These are phyloP conservation scores for Bubo bubo DNA, from an alignment of 2,113 vertebrate genomes.

Conservation along the genomic window DNA sequence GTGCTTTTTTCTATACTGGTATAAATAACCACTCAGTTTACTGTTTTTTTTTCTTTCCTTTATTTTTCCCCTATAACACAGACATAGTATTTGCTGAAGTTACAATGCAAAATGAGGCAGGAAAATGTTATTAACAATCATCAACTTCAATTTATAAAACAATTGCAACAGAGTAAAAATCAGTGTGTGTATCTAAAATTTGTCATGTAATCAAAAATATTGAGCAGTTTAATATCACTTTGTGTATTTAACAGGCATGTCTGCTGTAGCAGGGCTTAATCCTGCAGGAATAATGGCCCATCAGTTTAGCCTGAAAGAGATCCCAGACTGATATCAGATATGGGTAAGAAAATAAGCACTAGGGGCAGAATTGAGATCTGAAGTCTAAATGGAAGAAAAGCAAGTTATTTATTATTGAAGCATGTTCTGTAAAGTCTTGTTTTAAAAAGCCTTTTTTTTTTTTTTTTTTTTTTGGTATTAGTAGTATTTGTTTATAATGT, in stretches of 20 bases:
- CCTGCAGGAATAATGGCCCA: background rate
- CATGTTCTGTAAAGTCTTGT: background rate
- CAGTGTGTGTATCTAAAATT: background rate
- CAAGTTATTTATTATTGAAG: background rate
- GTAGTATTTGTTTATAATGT: background rate
- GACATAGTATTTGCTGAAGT: background rate
- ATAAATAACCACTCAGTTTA: background rate
- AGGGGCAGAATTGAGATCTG: background rate
- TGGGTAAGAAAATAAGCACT: background rate
- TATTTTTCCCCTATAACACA: background rate
- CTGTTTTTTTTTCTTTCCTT: background rate
- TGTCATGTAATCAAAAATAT: background rate
- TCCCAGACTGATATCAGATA: background rate
- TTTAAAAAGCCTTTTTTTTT: background rate
- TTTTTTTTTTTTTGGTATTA: background rate
- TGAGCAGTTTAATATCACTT: background rate
- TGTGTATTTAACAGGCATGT: background rate
- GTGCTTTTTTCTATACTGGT: background rate
- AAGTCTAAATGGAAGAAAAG: background rate
- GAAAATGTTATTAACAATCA: background rate
- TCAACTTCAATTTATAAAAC: background rate
- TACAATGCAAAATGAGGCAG: background rate
- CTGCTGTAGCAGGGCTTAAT: background rate
- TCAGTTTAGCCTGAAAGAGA: background rate
- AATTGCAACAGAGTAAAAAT: background rate